phyloP scores from a whole-genome alignment of 2,113 vertebrate genomes.

The Podilymbus podiceps region DNA sequence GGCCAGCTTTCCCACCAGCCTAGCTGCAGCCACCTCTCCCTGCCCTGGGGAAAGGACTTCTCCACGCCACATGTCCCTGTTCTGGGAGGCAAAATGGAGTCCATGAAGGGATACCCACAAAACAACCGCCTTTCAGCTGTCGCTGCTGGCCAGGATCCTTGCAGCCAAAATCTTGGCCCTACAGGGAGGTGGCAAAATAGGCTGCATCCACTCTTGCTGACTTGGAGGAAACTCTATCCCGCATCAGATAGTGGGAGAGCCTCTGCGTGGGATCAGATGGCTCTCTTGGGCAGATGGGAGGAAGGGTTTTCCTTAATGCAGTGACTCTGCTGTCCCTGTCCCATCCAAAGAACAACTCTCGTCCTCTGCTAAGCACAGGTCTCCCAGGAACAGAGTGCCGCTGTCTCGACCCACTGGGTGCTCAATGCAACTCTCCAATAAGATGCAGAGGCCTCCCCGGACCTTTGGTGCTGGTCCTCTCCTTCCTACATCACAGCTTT shows the following conservation, averaged over 20 bases:
- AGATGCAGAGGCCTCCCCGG: neutral
- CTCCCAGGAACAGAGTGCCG: neutral
- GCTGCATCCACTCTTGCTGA: neutral
- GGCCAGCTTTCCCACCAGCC: neutral
- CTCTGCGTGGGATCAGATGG: neutral
- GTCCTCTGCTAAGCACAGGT: neutral
- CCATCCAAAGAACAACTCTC: neutral
- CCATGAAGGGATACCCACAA: neutral
- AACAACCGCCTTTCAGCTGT: neutral
- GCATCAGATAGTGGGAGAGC: neutral
- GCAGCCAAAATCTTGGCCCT: neutral
- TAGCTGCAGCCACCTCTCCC: neutral
- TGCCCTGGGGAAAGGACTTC: neutral
- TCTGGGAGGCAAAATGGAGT: neutral
- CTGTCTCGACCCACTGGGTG: neutral
- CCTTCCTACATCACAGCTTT: neutral
- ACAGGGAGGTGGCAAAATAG: neutral
- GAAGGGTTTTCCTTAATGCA: neutral
- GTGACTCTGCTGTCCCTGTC: neutral
- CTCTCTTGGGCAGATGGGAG: neutral
- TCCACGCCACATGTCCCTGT: rapidly evolving
- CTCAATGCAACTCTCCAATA: neutral
- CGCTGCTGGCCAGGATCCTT: neutral
- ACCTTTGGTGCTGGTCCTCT: neutral
- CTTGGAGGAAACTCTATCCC: neutral